Evolutionary conservation across 2,113 vertebrate genomes (phyloP), one percentile per base, ranked within the genome.

Genomic region (Taxidea taxus): DNA sequence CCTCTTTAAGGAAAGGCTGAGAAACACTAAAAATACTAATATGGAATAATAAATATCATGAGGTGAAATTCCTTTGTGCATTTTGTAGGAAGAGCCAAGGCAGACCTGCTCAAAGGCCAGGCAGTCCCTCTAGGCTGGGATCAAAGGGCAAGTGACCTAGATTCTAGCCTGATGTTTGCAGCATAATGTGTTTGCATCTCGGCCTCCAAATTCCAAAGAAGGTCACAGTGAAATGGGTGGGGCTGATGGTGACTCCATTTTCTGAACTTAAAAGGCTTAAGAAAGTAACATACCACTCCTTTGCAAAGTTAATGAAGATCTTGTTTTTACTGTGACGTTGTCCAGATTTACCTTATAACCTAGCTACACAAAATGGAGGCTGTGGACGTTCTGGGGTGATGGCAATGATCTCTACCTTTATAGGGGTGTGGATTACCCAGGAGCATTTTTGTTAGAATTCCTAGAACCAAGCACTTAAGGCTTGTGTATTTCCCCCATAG

Each of bases 181-280:
- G 77, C 54, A 78, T 70, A 82, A 15, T 77, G 44, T 87, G 91
- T 78, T 94, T 74, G 18, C 68, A 44, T 39, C 39, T 70, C 58
- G 85, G 88, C 68, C 56, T 97, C 70, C 72, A 90, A 87, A 84
- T 92, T 97, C 93, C 97, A 94, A 86, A 90, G 93, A 64, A 90
- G 62, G 47, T 89, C 77, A 94, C 85, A 13, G 25, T 54, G 68
- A 89, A 85, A 85, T 44, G 60, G 77, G 39, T 88, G 31, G n/a
- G 84, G 20, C 70, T 92, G 84, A 66, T 94, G 75, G 39, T 42
- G 75, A 51, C 62, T 68, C 23, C 15, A 27, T 89, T n/a, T 78
- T 89, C 90, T 80, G 60, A 83, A 92, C 39, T 70, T 92, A 62
- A 95, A 85, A 85, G 51, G 44, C 44, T 64, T 54, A 72, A 54